Conservation (phyloP, 2,113 vertebrate genomes). For the Xyrauchen texanus region DNA sequence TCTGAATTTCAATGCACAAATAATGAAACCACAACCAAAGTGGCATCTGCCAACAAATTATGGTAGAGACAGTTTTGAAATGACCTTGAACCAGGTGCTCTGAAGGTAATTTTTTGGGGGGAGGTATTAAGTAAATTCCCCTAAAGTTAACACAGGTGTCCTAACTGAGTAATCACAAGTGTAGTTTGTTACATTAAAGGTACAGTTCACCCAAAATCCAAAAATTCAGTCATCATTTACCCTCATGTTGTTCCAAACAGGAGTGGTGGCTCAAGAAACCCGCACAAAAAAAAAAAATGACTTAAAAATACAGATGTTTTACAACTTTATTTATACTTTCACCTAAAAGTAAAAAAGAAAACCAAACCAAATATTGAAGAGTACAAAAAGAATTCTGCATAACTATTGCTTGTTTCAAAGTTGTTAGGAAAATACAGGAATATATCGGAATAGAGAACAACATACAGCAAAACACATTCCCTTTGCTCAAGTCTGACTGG, state of each 20-base stretch:
- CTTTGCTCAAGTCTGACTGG: slow-evolving; percentile 26
- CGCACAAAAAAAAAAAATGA: neutral
- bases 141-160: no score
- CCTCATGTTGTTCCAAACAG: no score
- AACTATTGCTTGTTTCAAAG: slow-evolving; percentile 4
- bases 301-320: slow-evolving; percentile 13
- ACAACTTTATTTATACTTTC: slow-evolving; percentile 50
- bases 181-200: no score
- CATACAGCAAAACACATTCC: slow-evolving; percentile 10
- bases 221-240: no score
- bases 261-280: neutral
- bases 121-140: no score
- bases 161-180: no score
- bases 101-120: no score
- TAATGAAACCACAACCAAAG: neutral
- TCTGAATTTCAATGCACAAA: neutral
- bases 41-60: neutral
- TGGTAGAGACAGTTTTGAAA: no score
- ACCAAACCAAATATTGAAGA: neutral
- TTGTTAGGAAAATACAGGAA: slow-evolving; percentile 18
- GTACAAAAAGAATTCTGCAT: slow-evolving; percentile 20
- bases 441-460: slow-evolving; percentile 20
- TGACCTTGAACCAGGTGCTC: no score
- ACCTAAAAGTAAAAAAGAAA: slow-evolving; percentile 45
- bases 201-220: no score